Conservation (phyloP, 2,113 vertebrate genomes). For the Chlamydotis undulata region DNA sequence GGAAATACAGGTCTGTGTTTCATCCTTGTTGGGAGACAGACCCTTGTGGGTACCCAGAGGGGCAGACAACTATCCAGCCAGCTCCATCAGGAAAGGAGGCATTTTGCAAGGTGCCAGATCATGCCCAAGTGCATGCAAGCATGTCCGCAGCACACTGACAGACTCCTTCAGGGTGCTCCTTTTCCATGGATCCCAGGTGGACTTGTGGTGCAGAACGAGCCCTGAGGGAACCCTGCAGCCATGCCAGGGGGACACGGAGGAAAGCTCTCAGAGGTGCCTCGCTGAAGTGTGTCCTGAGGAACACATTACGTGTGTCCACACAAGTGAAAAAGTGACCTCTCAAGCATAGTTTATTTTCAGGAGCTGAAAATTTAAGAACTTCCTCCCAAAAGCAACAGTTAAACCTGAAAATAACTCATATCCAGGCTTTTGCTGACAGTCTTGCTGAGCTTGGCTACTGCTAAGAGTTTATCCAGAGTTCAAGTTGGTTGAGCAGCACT, state of each 20-base stretch:
- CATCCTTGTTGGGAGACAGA: background rate
- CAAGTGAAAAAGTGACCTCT: background rate
- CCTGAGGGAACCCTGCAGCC: background rate
- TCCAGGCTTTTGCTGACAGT: background rate
- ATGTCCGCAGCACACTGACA: background rate
- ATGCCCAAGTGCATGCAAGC: background rate
- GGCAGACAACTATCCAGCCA: background rate
- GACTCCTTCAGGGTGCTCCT: background rate
- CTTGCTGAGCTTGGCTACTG: background rate
- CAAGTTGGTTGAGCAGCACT: background rate
- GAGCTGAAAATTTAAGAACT: background rate
- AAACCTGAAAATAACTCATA: background rate
- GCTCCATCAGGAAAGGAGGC: background rate
- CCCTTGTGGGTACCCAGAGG: too few relatives aligned
- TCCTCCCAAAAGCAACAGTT: background rate
- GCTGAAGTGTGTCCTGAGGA: background rate
- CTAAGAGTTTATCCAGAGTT: background rate
- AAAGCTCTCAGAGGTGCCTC: background rate
- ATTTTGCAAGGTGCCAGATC: background rate
- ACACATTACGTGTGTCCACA: fast-evolving
- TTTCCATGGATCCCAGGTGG: background rate
- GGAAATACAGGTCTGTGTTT: background rate
- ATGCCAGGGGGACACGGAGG: fast-evolving
- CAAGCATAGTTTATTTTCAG: background rate
- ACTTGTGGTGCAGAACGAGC: background rate